Evolutionary conservation across 2,888 invertebrate genomes (phyloP).

Genomic region (Cheiracanthium punctorium): DNA sequence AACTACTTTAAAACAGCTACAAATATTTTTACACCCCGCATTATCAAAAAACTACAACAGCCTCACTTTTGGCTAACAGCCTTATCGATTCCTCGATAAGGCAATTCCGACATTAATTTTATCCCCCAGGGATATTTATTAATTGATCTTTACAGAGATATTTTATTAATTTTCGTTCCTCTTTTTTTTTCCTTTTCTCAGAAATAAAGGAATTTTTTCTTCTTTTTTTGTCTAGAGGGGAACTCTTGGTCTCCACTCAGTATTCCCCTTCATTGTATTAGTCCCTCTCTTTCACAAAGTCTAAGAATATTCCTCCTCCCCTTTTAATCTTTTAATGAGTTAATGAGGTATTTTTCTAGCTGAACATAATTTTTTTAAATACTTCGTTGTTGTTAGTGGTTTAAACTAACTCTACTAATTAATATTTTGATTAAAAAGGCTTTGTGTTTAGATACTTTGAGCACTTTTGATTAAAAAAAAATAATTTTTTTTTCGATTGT

Average conservation of each 20-base stretch:
- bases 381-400: not conserved
- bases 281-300: not conserved
- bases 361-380: not conserved
- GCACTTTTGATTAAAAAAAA: too few relatives aligned
- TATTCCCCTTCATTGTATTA: not conserved
- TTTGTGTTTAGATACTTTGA: not conserved
- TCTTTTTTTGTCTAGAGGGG: conserved; percentile 16
- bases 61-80: not conserved
- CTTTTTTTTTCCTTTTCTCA: not conserved
- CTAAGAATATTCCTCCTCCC: not conserved
- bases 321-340: conserved; percentile 63
- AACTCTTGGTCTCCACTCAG: conserved; percentile 42
- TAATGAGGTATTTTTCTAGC: conserved; percentile 30
- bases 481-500: too few relatives aligned
- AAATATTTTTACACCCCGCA: not conserved
- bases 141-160: conserved; percentile 55
- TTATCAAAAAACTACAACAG: not conserved
- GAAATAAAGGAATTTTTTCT: not conserved
- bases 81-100: not conserved
- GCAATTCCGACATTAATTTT: conserved; percentile 33
- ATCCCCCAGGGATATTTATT: conserved; percentile 28
- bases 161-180: conserved; percentile 43
- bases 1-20: not conserved
- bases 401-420: not conserved
- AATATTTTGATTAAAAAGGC: not conserved